These are phyloP conservation scores for Scotopteryx bipunctaria DNA, from an alignment of 2,888 invertebrate species.

Conservation along the genomic window DNA sequence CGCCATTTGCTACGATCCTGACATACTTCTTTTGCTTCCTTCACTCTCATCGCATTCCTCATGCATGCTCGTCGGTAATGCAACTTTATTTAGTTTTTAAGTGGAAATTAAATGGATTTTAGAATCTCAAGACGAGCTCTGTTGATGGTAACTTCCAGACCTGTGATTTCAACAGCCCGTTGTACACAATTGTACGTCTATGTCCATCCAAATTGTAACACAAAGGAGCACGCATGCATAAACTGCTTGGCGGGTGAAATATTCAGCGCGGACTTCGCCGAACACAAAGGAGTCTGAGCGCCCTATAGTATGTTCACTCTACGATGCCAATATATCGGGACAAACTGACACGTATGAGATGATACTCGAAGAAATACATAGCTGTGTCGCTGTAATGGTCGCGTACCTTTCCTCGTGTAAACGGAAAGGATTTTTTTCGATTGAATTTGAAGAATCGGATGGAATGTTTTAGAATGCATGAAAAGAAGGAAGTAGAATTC, in stretches of 20 bases:
- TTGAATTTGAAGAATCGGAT: slow-evolving; percentile 23
- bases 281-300: slow-evolving; percentile 7
- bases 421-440: slow-evolving; percentile 35
- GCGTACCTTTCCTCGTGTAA: slow-evolving; percentile 25
- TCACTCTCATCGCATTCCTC: too few species aligned
- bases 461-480: slow-evolving; percentile 10
- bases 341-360: slow-evolving; percentile 38
- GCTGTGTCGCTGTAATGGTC: slow-evolving; percentile 37
- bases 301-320: slow-evolving; percentile 18
- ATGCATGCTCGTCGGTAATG: too few species aligned
- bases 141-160: not conserved
- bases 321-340: slow-evolving; percentile 35
- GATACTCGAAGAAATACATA: slow-evolving; percentile 38
- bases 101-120: not conserved
- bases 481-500: not conserved
- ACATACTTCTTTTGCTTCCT: too few species aligned
- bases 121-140: not conserved
- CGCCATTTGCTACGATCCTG: too few species aligned
- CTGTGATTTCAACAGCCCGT: slow-evolving; percentile 2
- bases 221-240: slow-evolving; percentile 13
- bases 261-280: slow-evolving; percentile 9
- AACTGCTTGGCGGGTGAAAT: slow-evolving; percentile 12
- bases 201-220: slow-evolving; percentile 5
- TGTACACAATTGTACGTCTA: slow-evolving; percentile 1
- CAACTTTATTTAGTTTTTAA: not conserved